Evolutionary conservation across 2,113 vertebrate species (phyloP), one percentile per base, ranked within the genome.

Genomic region (Channa maculata): DNA sequence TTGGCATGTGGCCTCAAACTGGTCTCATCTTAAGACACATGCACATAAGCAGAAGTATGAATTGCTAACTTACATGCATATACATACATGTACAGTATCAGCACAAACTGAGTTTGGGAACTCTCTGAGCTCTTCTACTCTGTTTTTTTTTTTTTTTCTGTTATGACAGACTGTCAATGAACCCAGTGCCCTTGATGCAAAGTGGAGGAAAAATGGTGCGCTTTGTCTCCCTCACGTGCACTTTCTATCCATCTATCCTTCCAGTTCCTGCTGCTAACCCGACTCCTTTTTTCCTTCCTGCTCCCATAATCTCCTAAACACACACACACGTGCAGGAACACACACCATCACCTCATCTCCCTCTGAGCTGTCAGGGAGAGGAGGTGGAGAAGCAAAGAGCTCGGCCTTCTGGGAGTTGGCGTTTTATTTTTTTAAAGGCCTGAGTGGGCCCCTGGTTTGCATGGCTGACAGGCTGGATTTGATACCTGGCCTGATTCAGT

Each of bases 401-500:
- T 64, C 8, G 51, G 89, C 88, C 91, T 93, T 90, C 80, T 92
- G 91, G 90, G 91, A 92, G 49, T 87, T 89, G 71, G 65, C 75
- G 84, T 88, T 87, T 87, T 86, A 34, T 74, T 64, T 82, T 81
- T 75, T 71, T 77, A 11, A 87, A 80, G 80, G 69, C 78, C 85
- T 84, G 88, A 88, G 89, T 80, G 68, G 84, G 80, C 85, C 68
- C 52, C 45, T 39, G 88, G 80, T 87, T 78, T 82, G 80, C 83
- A 66, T 51, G 85, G 73, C 72, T 91, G 92, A 91, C 91, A 88
- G 86, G 72, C 81, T 70, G 71, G 77, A 76, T 88, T 80, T 91
- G 89, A 92, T 92, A 87, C 86, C 90, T 93, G 92, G 88, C 92
- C 92, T 89, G 80, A 92, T 92, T 93, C 92, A 90, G 90, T 93